Evolutionary conservation across 2,888 invertebrate genomes (phyloP), one percentile per base, ranked within the genome.

Genomic region (Hermodice carunculata): DNA sequence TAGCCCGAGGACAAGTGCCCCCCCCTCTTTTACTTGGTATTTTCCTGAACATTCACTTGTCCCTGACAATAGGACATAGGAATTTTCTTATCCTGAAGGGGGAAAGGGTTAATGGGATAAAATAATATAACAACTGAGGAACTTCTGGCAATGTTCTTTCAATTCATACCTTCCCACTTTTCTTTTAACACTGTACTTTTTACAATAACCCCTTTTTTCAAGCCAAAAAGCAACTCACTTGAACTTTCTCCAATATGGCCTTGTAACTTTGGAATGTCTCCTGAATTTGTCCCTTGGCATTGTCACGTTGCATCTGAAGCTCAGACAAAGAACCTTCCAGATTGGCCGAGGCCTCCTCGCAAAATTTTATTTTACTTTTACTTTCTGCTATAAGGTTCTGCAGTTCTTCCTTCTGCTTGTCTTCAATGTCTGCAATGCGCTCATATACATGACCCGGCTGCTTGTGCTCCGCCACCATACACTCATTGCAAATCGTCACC

Each of bases 401-500:
- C 68, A 96, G 88, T 82, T 95, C 94, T 62, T 92, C 91, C 54
- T 93, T 91, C 59, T 94, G 91, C 61, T 91, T 90, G 58, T 90
- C 90, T 81, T 95, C 95, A 14, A 93, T 93, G 80, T 93, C 93
- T 28, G 90, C 88, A 14, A 74, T 63, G n/a, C 93, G 90, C 84
- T 96, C 95, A 80, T 92, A 93, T 76, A 92, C 92, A 88, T 96
- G 95, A 49, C 92, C 91, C 19, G 90, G 88, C 49, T 92, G 92
- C 86, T 93, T 93, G 84, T 96, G 96, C 69, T 93, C 93, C 40
- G 90, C 89, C 69, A 93, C 90, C 71, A 93, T 88, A 86, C 96
- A 96, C 86, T 96, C 95, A 77, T 91, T 91, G 87, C 96, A 96
- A 69, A 94, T 92, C 29, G 94, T 92, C 70, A 92, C 91, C 89